Base-by-base conservation (phyloP, 2,888 invertebrate genomes). In the Phrixothrix hirtus region DNA sequence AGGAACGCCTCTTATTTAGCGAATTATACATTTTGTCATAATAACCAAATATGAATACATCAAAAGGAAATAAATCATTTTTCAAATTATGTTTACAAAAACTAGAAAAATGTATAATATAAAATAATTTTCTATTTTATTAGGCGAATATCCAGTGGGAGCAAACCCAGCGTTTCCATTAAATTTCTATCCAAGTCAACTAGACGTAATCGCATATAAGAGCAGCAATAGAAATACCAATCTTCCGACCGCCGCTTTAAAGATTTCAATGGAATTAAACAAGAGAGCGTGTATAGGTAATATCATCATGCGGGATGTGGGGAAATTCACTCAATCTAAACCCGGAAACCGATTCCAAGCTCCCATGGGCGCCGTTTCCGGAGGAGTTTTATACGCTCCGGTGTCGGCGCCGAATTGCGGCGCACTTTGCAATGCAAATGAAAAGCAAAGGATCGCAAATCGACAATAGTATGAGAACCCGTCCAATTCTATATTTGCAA, bases 271-370 rank as follows among this genome's bases (percentile, higher is more conserved):
- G 70, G 68, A 72, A 73, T 73, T 73, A 73, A 72, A 72, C 70
- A 70, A 69, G 68, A 67, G 68, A 66, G 63, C 68, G 65, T 65
- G 68, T 69, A 70, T 68, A 71, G 71, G 72, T 72, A 71, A 72
- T 72, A 71, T 68, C 69, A 70, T 69, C 69, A 67, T 68, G 66
- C 67, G 66, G 67, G 69, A 66, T 69, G 70, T 69, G 70, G 71
- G 70, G 69, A 73, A 74, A 73, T 74, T 74, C 72, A 74, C 74
- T 75, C 74, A 75, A 75, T 75, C 75, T 73, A 74, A 75, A 74
- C 74, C 75, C 69, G 75, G 73, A 74, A 75, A 74, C 73, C 74
- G 74, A 74, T 75, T 74, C 75, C 68, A 63, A 61, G 61, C 59
- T 73, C 74, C 73, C 72, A 60, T 57, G 74, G 73, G 74, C 70